phyloP scores from a whole-genome alignment of 2,797 vertebrate genomes.

The Synaphobranchus kaupii region DNA sequence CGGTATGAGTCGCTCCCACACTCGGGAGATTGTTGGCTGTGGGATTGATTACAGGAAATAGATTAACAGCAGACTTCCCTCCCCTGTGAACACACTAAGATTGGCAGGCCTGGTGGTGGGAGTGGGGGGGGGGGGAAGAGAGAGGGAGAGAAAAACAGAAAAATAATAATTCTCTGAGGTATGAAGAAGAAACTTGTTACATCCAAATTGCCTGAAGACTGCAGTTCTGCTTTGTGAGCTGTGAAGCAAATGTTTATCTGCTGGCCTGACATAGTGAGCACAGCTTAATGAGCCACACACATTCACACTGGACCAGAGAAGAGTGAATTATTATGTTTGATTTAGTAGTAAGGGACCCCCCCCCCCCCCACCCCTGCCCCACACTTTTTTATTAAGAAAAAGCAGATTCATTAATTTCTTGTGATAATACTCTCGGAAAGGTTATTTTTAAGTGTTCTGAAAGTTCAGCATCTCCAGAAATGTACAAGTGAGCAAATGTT shows the following conservation, averaged over 20 bases:
- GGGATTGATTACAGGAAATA: constrained; percentile 51
- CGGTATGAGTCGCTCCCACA: constrained; percentile 25
- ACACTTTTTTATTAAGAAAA: constrained; percentile 11
- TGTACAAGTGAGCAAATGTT: not conserved
- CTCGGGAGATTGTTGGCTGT: constrained; percentile 44
- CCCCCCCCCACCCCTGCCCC: no score
- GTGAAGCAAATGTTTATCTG: constrained; percentile 79
- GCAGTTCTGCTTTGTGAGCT: constrained; percentile 76
- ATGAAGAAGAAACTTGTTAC: constrained; percentile 71
- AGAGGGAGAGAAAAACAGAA: constrained; percentile 55
- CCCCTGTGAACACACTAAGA: constrained; percentile 43
- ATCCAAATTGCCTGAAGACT: constrained; percentile 68
- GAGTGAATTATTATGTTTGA: constrained; percentile 37
- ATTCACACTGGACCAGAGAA: constrained; percentile 56
- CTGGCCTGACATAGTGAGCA: constrained; percentile 62
- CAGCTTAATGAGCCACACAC: constrained; percentile 64
- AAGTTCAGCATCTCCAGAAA: not conserved
- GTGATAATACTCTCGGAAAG: not conserved
- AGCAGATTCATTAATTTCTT: not conserved
- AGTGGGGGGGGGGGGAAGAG: not conserved
- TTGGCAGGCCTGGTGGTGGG: constrained; percentile 66
- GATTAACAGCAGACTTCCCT: constrained; percentile 50
- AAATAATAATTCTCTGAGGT: constrained; percentile 64
- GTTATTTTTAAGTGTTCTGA: not conserved
- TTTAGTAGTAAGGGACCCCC: constrained; percentile 41